Evolutionary conservation across 2,113 vertebrate species (phyloP).

Genomic region (Tapirus terrestris): DNA sequence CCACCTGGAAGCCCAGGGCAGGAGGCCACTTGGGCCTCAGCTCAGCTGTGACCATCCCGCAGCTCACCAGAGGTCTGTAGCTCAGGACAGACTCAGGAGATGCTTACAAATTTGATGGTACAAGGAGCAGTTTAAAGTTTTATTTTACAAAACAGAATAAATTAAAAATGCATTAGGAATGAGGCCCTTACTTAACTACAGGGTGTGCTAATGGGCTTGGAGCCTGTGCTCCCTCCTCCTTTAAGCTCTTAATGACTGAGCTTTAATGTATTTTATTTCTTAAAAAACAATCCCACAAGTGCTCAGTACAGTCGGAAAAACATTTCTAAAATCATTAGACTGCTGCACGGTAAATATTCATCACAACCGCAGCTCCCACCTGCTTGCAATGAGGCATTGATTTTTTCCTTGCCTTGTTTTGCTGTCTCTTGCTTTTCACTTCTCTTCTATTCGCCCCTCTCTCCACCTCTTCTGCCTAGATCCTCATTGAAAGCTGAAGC

Average conservation of each 20-base stretch:
- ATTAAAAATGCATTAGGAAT: conserved; percentile 76
- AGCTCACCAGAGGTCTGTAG: neutral
- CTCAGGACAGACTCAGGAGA: conserved; percentile 45
- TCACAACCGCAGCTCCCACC: conserved; percentile 78
- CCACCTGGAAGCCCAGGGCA: neutral
- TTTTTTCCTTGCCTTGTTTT: conserved; percentile 74
- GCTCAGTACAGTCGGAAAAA: conserved; percentile 77
- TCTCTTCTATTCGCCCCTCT: conserved; percentile 24
- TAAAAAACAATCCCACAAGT: conserved; percentile 82
- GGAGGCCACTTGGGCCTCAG: neutral
- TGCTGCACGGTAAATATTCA: conserved; percentile 82
- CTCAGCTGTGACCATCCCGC: neutral
- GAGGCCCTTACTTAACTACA: conserved; percentile 74
- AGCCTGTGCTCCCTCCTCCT: conserved; percentile 67
- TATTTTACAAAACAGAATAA: conserved; percentile 76
- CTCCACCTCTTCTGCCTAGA: neutral
- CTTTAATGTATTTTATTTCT: conserved; percentile 85
- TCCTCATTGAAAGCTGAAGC: neutral
- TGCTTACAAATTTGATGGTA: conserved; percentile 66
- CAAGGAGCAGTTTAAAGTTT: conserved; percentile 72
- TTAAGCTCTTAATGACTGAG: conserved; percentile 82
- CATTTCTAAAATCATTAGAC: conserved; percentile 79
- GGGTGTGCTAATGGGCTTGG: conserved; percentile 76
- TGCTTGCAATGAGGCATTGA: conserved; percentile 76
- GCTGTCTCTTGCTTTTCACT: conserved; percentile 60